phyloP scores from a whole-genome alignment of 2,113 vertebrate genomes.

The Ochotona princeps region DNA sequence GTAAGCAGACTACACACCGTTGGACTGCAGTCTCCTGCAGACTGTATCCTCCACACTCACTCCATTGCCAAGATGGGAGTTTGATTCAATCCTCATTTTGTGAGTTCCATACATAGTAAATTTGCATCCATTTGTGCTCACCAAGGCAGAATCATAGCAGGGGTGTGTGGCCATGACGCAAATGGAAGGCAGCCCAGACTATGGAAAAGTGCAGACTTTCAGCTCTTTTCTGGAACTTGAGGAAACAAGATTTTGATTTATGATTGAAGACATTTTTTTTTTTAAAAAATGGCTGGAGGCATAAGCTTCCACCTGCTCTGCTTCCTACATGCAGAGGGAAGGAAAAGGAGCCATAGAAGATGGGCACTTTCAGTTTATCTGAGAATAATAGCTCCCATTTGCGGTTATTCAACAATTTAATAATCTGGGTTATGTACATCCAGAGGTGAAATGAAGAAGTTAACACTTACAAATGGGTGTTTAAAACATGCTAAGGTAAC shows the following conservation, averaged over 20 bases:
- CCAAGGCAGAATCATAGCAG: constrained; percentile 19
- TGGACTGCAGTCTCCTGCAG: not conserved
- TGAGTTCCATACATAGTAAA: constrained; percentile 37
- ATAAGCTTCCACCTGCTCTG: not conserved
- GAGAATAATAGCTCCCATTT: not conserved
- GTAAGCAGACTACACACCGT: constrained; percentile 32
- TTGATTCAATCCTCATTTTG: constrained; percentile 51
- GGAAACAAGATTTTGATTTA: constrained; percentile 46
- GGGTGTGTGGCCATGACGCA: not conserved
- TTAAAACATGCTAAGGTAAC: constrained; percentile 75
- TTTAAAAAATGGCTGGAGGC: not conserved
- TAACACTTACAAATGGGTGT: constrained; percentile 59
- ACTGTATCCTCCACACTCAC: not conserved
- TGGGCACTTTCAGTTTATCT: constrained; percentile 4
- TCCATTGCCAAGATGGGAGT: constrained; percentile 49
- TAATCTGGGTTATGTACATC: constrained; percentile 25
- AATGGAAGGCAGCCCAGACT: not conserved
- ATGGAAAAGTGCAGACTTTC: not conserved
- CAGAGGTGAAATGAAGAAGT: constrained; percentile 60
- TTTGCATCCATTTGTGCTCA: constrained; percentile 49
- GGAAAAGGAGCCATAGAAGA: constrained; percentile 52
- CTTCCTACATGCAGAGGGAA: constrained; percentile 21
- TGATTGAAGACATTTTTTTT: not conserved
- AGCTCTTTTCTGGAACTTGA: constrained; percentile 5
- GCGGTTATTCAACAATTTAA: not conserved